Conservation (phyloP, 2,888 invertebrate genomes). For the Polyommatus iphigenia region DNA sequence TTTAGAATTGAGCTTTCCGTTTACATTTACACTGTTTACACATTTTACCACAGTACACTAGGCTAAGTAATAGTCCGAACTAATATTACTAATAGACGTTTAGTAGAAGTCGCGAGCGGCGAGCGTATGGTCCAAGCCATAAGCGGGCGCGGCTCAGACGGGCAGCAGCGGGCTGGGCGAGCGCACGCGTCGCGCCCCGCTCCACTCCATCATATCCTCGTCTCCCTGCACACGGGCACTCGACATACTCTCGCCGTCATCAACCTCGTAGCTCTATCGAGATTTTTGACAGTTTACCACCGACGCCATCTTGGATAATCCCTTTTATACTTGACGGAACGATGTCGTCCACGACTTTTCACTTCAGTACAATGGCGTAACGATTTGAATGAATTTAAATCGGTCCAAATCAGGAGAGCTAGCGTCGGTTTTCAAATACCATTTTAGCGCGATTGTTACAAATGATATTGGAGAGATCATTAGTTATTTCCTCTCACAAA, state of each 20-base stretch:
- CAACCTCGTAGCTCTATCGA: slow-evolving; percentile 79
- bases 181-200: slow-evolving; percentile 72
- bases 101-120: slow-evolving; percentile 33
- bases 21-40: slow-evolving; percentile 33
- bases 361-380: background rate
- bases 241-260: slow-evolving; percentile 80
- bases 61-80: slow-evolving; percentile 30
- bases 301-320: slow-evolving; percentile 37
- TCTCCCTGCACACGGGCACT: slow-evolving; percentile 81
- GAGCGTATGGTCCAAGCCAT: slow-evolving; percentile 16
- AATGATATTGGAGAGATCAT: background rate
- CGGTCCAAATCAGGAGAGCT: background rate
- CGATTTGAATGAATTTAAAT: slow-evolving; percentile 3
- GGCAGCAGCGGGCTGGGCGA: slow-evolving; percentile 71
- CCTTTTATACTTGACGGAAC: slow-evolving; percentile 31
- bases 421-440: background rate
- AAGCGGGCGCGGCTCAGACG: slow-evolving; percentile 53
- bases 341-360: background rate
- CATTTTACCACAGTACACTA: slow-evolving; percentile 20
- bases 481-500: background rate
- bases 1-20: slow-evolving; percentile 66
- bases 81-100: slow-evolving; percentile 32
- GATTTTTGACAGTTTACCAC: slow-evolving; percentile 71
- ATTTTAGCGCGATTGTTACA: background rate
- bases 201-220: slow-evolving; percentile 82